A percentile compares a stretch with the other conserved stretches of the same genome.
These are phyloP conservation scores for Cisticola juncidis DNA, from an alignment of 2,113 vertebrate genomes.

Conservation along the genomic window DNA sequence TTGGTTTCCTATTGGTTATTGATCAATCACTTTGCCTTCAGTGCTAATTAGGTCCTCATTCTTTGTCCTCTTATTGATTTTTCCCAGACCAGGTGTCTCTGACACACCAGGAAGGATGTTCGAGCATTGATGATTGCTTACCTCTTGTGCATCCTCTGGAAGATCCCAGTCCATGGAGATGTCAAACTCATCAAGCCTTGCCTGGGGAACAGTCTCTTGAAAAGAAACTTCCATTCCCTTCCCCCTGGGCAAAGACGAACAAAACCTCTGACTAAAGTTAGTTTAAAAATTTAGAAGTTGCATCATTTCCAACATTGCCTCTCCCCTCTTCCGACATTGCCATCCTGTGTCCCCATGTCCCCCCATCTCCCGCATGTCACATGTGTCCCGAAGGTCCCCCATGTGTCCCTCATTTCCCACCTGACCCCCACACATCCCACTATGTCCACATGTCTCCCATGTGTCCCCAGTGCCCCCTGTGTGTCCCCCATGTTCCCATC, in stretches of 20 bases:
- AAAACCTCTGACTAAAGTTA: not conserved
- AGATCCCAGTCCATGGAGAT: too few species aligned
- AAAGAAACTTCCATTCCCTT: not conserved
- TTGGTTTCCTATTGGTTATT: not conserved
- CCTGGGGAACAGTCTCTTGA: not conserved
- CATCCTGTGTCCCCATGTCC: not conserved
- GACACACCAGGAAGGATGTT: not conserved
- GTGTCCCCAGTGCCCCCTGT: not conserved
- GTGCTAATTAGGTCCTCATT: not conserved
- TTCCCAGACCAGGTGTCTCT: not conserved
- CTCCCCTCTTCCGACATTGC: not conserved
- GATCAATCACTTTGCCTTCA: not conserved
- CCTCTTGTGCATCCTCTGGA: not conserved
- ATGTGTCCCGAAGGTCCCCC: not conserved
- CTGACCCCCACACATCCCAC: not conserved
- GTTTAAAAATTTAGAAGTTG: not conserved
- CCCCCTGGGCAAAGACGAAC: not conserved
- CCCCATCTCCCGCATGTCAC: not conserved
- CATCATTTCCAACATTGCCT: not conserved
- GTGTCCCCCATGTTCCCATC: not conserved
- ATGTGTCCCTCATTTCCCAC: not conserved
- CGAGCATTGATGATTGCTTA: accelerated
- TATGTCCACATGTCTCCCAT: not conserved
- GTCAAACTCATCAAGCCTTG: not conserved
- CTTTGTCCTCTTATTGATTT: not conserved